These are phyloP conservation scores for Champsocephalus gunnari DNA, from an alignment of 2,797 vertebrate genomes.

Conservation along the genomic window DNA sequence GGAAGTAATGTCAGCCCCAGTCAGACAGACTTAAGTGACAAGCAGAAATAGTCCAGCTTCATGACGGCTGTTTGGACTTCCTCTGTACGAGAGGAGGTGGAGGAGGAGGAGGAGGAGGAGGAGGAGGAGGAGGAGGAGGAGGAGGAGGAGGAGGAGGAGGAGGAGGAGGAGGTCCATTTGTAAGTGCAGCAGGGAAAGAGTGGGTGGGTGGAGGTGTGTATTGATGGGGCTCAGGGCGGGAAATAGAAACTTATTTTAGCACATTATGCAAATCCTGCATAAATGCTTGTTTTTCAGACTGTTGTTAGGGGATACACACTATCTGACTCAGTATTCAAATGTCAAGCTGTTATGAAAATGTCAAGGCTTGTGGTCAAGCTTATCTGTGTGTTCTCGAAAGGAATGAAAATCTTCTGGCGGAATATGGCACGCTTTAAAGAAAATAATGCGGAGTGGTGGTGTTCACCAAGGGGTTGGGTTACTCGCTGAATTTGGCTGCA, in stretches of 20 bases:
- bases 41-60: slow-evolving; percentile 78
- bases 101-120: slow-evolving; percentile 55
- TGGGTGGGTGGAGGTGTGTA: slow-evolving; percentile 47
- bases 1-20: slow-evolving; percentile 84
- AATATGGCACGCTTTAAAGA: neutral
- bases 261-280: slow-evolving; percentile 62
- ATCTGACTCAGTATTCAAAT: slow-evolving; percentile 67
- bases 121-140: slow-evolving; percentile 57
- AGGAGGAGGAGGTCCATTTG: slow-evolving; percentile 61
- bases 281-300: slow-evolving; percentile 22
- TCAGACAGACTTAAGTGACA: slow-evolving; percentile 72
- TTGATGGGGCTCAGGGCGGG: slow-evolving; percentile 30
- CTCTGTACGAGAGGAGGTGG: slow-evolving; percentile 62
- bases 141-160: slow-evolving; percentile 56
- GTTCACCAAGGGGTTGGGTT: slow-evolving; percentile 8
- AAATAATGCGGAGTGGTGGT: neutral
- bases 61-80: slow-evolving; percentile 79
- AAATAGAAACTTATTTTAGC: slow-evolving; percentile 71
- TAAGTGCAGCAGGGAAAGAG: slow-evolving; percentile 55
- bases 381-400: neutral
- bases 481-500: slow-evolving; percentile 1
- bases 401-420: neutral
- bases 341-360: slow-evolving; percentile 45
- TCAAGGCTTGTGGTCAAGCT: slow-evolving; percentile 2
- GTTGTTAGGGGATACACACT: slow-evolving; percentile 3